Percentiles rank a stretch among this genome's conserved stretches.
Evolutionary conservation across 2,113 vertebrate genomes (phyloP).

Genomic region (Entelurus aequoreus): DNA sequence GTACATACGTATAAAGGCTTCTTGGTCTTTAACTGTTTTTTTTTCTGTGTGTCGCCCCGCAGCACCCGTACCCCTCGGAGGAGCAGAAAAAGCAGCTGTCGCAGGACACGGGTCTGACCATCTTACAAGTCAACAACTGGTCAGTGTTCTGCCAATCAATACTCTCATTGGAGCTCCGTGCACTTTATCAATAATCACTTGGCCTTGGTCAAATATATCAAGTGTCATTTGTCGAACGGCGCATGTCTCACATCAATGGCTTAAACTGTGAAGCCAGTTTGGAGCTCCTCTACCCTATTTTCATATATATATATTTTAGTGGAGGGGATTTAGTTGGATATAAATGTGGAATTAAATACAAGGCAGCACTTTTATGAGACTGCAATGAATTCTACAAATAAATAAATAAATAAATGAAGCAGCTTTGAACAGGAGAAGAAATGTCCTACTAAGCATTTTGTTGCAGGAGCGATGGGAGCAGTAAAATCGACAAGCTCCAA

Average conservation of each 20-base stretch:
- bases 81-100: constrained; percentile 92
- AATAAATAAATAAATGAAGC: background rate
- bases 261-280: background rate
- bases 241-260: constrained; percentile 3
- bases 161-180: constrained; percentile 8
- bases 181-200: constrained; percentile 39
- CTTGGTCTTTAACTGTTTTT: background rate
- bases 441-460: constrained; percentile 32
- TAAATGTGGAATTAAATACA: constrained; percentile 11
- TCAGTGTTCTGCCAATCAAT: constrained; percentile 60
- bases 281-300: background rate
- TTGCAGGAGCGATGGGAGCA: constrained; percentile 4
- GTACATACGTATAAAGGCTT: too few relatives aligned
- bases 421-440: constrained; percentile 11
- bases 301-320: constrained; percentile 3
- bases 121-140: constrained; percentile 84
- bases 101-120: constrained; percentile 87
- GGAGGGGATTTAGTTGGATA: constrained; percentile 2
- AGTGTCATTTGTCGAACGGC: constrained; percentile 18
- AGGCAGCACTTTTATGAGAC: constrained; percentile 20
- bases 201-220: constrained; percentile 23
- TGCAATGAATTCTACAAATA: constrained; percentile 21
- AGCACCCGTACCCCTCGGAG: constrained; percentile 86
- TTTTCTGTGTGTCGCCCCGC: constrained; percentile 28
- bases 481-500: constrained; percentile 33